These are phyloP conservation scores for Ispidina lecontei DNA, from an alignment of 2,797 vertebrate species.

Conservation along the genomic window DNA sequence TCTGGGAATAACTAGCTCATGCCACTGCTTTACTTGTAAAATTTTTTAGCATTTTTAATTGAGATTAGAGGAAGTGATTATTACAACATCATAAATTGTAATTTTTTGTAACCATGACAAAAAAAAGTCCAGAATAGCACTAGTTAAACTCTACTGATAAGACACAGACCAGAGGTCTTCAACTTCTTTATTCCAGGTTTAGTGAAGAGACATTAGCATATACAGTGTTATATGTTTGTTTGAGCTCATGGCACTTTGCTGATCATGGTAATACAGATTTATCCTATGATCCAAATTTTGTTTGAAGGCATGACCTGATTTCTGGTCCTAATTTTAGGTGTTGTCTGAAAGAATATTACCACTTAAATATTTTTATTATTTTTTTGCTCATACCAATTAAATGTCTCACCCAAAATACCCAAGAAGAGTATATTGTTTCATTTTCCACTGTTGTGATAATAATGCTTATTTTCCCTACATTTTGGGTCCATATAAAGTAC, in stretches of 20 bases:
- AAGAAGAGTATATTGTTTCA: neutral
- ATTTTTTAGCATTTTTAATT: neutral
- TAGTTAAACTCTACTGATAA: neutral
- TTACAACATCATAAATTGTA: neutral
- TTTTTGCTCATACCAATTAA: neutral
- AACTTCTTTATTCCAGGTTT: neutral
- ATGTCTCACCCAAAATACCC: neutral
- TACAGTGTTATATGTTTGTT: neutral
- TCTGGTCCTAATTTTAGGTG: neutral
- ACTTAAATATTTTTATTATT: neutral
- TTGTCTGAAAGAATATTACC: neutral
- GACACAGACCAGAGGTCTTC: neutral
- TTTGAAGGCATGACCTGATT: neutral
- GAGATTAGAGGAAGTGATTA: slow-evolving; percentile 9
- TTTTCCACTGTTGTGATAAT: neutral
- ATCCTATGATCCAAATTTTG: neutral
- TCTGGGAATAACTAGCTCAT: neutral
- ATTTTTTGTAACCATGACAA: neutral
- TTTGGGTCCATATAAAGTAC: neutral
- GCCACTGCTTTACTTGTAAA: neutral
- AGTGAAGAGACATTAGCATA: neutral
- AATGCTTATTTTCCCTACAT: neutral
- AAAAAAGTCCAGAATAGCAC: neutral
- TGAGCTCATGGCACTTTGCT: neutral
- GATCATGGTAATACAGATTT: neutral